These are phyloP conservation scores for Molorchus minor DNA, from an alignment of 2,888 invertebrate species.

Conservation along the genomic window DNA sequence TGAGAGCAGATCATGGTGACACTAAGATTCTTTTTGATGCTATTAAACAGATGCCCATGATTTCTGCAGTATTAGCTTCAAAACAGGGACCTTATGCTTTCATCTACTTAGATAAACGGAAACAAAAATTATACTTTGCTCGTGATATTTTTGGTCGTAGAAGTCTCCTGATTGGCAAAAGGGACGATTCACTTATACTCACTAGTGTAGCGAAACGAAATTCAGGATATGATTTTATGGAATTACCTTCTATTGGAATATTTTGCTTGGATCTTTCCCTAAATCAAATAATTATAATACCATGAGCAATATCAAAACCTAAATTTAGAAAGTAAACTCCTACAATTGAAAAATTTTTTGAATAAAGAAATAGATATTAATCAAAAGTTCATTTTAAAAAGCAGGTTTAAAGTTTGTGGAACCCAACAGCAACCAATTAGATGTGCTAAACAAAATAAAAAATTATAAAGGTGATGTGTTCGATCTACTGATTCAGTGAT, in stretches of 20 bases:
- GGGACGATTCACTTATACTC: conserved; percentile 59
- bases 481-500: conserved; percentile 53
- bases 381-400: conserved; percentile 5
- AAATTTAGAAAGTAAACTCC: conserved; percentile 55
- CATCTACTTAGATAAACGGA: conserved; percentile 74
- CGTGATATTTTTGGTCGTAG: conserved; percentile 88
- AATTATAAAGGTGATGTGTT: conserved; percentile 56
- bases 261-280: conserved; percentile 65
- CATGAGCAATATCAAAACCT: conserved; percentile 60
- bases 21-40: conserved; percentile 65
- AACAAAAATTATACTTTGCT: conserved; percentile 76
- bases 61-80: conserved; percentile 50
- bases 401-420: conserved; percentile 36
- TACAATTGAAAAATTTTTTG: conserved; percentile 56
- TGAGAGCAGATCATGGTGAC: conserved; percentile 63
- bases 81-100: conserved; percentile 87
- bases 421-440: conserved; percentile 41
- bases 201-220: conserved; percentile 68
- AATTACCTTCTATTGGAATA: conserved; percentile 72
- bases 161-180: conserved; percentile 75
- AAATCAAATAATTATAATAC: conserved; percentile 59
- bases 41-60: conserved; percentile 52
- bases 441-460: conserved; percentile 45
- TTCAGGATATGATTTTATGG: conserved; percentile 64
- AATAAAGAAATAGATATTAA: conserved; percentile 48